Base-by-base conservation (phyloP, 2,113 vertebrate species). In the Panthera leo region DNA sequence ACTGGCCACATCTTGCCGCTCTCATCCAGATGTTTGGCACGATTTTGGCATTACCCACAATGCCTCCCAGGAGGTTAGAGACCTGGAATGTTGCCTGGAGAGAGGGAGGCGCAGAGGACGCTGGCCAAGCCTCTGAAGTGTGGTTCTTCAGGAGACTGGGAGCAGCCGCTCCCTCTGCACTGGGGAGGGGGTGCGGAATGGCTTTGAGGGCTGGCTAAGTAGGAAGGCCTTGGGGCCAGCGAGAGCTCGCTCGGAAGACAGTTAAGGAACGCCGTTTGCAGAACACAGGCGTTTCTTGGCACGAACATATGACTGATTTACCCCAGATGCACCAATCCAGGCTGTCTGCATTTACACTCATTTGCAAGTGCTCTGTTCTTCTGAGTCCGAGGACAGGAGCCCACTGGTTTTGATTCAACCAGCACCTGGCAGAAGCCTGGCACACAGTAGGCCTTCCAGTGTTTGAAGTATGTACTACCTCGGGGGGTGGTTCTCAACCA, bases 211-310 rank as follows among this genome's bases (percentile, higher is more conserved):
- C 8, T 39, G 15, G 73, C 27, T 55, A 5, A 15, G 36, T 0
- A 42, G 42, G 85, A 34, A n/a, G 36, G 7, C 65, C 31, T 23
- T 1, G 5, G 34, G 42, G 67, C 19, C 51, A 13, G 14, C 0
- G 3, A 51, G 42, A 21, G 65, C 15, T 51, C 71, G 34, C 34
- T 61, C 0, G 5, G 82, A 36, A 82, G 91, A 71, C 1, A 3
- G 21, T 1, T 1, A 14, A 29, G n/a, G 1, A 1, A 73, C 0
- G 2, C 11, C 1, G 23, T 16, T 39, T 45, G 39, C 7, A 1
- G 84, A 76, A 45, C 70, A 42, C 3, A 67, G 58, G 10, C 0
- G 0, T 21, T 25, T 7, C 45, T 82, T 9, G 1, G 61, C 0
- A 3, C 6, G 15, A 13, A 75, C 16, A 6, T n/a, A 1, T 58